A percentile compares a stretch with the other conserved stretches of the same genome.
Evolutionary conservation across 2,113 vertebrate species (phyloP).

Genomic region (Xenopus laevis): DNA sequence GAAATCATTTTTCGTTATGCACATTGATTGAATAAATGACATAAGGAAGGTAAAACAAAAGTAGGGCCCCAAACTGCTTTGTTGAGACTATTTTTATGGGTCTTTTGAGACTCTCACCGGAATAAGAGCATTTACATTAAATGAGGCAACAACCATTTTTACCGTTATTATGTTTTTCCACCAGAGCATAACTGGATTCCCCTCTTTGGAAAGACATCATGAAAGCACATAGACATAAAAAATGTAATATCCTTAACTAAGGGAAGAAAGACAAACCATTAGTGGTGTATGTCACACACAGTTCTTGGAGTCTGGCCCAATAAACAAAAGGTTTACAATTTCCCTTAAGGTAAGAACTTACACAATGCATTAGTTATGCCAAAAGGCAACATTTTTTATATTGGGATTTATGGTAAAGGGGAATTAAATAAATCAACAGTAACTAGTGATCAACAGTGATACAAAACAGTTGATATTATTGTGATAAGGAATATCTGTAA

Average conservation of each 20-base stretch:
- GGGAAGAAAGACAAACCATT: background rate
- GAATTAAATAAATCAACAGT: background rate
- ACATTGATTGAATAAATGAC: no score
- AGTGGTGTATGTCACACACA: background rate
- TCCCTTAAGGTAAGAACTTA: background rate
- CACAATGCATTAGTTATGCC: background rate
- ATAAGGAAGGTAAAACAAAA: background rate
- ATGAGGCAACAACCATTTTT: background rate
- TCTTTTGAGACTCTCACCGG: background rate
- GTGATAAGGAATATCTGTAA: no score
- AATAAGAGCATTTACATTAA: background rate
- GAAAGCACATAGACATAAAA: background rate
- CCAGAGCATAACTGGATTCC: conserved; percentile 2
- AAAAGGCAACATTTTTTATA: background rate
- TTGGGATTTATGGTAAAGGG: background rate
- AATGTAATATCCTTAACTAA: background rate
- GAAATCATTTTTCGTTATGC: background rate
- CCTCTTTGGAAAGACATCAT: background rate
- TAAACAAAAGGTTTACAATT: background rate
- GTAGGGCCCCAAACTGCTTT: background rate
- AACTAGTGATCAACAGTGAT: background rate
- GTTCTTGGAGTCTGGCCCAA: background rate
- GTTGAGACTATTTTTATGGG: background rate
- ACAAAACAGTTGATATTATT: background rate
- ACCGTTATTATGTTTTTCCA: background rate